Percentiles rank a stretch among this genome's conserved stretches.
Evolutionary conservation across 2,888 invertebrate genomes (phyloP).

Genomic region (Lochmaea capreae): DNA sequence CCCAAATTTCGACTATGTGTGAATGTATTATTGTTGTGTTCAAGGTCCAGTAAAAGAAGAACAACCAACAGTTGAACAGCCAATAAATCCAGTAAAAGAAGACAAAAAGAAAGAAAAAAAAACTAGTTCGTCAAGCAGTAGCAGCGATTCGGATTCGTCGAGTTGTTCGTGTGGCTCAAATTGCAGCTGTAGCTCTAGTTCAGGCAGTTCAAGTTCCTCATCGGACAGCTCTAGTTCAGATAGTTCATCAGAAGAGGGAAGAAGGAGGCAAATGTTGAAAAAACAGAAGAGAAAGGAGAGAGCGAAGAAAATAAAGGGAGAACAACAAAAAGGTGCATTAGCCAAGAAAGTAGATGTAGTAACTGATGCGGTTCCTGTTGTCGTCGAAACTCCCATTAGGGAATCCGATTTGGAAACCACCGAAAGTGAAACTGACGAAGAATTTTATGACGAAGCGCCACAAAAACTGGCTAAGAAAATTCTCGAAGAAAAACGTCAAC

Average conservation of each 20-base stretch:
- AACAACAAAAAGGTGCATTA: slow-evolving; percentile 61
- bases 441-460: slow-evolving; percentile 88
- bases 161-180: slow-evolving; percentile 87
- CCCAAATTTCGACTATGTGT: not conserved
- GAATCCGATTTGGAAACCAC: slow-evolving; percentile 89
- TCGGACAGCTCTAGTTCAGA: slow-evolving; percentile 70
- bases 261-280: slow-evolving; percentile 64
- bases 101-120: slow-evolving; percentile 62
- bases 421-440: slow-evolving; percentile 88
- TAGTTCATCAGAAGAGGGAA: slow-evolving; percentile 72
- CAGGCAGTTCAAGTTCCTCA: slow-evolving; percentile 66
- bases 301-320: slow-evolving; percentile 59
- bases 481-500: slow-evolving; percentile 80
- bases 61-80: slow-evolving; percentile 30
- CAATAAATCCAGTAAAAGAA: slow-evolving; percentile 21
- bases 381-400: slow-evolving; percentile 72
- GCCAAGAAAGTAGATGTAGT: slow-evolving; percentile 66
- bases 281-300: slow-evolving; percentile 62
- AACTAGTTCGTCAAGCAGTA: slow-evolving; percentile 76
- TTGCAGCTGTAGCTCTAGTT: slow-evolving; percentile 83
- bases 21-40: not conserved
- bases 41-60: slow-evolving; percentile 30
- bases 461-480: slow-evolving; percentile 79
- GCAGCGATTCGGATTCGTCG: slow-evolving; percentile 79
- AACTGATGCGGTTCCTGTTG: slow-evolving; percentile 53